Evolutionary conservation across 1,140 invertebrate species (phyloP).

Genomic region (Lerema accius): DNA sequence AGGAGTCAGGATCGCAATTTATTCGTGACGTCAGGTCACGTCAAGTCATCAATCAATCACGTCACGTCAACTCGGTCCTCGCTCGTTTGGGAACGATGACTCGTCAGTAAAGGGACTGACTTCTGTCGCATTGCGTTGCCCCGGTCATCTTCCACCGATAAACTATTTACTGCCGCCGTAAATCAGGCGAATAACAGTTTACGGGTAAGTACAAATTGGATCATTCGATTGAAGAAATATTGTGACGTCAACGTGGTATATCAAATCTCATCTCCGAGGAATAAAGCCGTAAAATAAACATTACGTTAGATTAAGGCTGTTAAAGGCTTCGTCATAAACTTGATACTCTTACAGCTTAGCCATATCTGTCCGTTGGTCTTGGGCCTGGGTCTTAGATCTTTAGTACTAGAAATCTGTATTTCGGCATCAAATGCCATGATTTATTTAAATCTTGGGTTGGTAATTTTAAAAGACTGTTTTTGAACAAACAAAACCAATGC

Average conservation of each 20-base stretch:
- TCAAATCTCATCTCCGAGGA: too few relatives aligned
- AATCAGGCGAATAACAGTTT: not conserved
- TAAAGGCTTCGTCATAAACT: too few relatives aligned
- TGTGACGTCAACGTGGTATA: not conserved
- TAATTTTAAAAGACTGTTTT: too few relatives aligned
- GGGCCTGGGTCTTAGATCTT: too few relatives aligned
- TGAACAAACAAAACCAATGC: too few relatives aligned
- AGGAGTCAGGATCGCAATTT: not conserved
- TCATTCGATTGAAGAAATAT: not conserved
- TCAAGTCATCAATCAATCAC: not conserved
- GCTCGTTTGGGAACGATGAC: not conserved
- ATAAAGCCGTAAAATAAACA: too few relatives aligned
- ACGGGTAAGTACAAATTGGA: not conserved
- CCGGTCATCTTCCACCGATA: not conserved
- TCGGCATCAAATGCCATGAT: too few relatives aligned
- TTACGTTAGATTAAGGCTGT: too few relatives aligned
- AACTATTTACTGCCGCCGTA: not conserved
- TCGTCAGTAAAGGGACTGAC: not conserved
- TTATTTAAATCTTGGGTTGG: too few relatives aligned
- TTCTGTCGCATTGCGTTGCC: not conserved
- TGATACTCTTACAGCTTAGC: too few relatives aligned
- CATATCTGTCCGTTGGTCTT: too few relatives aligned
- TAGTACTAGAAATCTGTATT: too few relatives aligned
- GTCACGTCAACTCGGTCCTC: not conserved
- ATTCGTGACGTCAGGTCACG: not conserved